Percentiles rank a stretch among this genome's conserved stretches.
Conservation (phyloP, 2,113 vertebrate species). For the Marcusenius ussheri region DNA sequence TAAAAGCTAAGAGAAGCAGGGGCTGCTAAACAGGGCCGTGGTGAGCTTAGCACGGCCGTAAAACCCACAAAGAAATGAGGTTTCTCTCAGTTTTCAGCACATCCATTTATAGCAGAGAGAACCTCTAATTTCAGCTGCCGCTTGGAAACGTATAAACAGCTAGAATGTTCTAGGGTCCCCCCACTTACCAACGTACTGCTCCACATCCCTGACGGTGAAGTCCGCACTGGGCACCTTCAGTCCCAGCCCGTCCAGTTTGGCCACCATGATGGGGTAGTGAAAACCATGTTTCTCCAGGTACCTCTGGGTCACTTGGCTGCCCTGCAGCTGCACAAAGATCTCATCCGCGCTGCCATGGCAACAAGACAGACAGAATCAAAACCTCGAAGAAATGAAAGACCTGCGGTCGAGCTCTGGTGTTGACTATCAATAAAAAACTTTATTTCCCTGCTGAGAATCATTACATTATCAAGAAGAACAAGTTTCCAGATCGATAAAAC, state of each 20-base stretch:
- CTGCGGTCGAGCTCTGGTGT: background rate
- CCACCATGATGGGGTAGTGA: slow-evolving; percentile 78
- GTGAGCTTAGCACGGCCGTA: background rate
- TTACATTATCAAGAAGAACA: background rate
- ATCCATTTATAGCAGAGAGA: background rate
- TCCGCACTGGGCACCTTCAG: slow-evolving; percentile 78
- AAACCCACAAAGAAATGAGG: background rate
- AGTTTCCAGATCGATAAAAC: background rate
- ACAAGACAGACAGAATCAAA: background rate
- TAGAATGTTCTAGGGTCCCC: background rate
- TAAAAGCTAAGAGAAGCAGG: background rate
- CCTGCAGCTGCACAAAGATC: slow-evolving; percentile 80
- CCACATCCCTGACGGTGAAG: slow-evolving; percentile 88
- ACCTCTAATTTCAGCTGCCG: background rate
- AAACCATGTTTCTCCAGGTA: slow-evolving; percentile 93
- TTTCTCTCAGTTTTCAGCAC: background rate
- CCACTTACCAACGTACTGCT: slow-evolving; percentile 88
- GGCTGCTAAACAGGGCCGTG: background rate
- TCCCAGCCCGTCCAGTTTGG: slow-evolving; percentile 84
- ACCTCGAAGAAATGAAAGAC: background rate
- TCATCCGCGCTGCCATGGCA: slow-evolving; percentile 78
- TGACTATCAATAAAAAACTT: background rate
- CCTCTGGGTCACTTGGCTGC: slow-evolving; percentile 80
- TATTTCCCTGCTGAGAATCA: background rate
- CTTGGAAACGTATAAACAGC: background rate